A percentile compares a stretch with the other conserved stretches of the same genome.
phyloP scores from a whole-genome alignment of 1,140 invertebrate species.

The Limonius californicus region DNA sequence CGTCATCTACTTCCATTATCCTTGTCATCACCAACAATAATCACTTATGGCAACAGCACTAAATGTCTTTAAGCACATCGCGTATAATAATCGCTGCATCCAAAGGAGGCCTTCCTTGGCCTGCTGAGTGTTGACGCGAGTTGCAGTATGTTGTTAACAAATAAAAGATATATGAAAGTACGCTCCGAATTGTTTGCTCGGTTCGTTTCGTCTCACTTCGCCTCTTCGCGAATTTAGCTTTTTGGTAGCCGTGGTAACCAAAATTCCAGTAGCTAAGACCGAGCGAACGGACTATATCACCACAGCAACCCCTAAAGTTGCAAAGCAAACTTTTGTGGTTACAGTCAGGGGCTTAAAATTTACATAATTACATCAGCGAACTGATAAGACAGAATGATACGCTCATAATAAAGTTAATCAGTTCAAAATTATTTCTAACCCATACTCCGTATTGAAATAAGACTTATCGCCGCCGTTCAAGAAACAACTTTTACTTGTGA shows the following conservation, averaged over 20 bases:
- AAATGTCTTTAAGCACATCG: slow-evolving; percentile 2
- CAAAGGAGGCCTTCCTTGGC: slow-evolving; percentile 8
- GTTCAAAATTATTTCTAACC: not conserved
- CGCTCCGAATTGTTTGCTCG: not conserved
- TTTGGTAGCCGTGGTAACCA: not conserved
- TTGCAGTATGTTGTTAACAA: slow-evolving; percentile 11
- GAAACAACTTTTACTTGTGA: slow-evolving; percentile 1
- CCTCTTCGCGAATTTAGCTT: not conserved
- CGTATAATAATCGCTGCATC: not conserved
- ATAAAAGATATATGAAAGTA: slow-evolving; percentile 14
- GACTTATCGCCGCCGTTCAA: not conserved
- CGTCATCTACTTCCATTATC: slow-evolving; percentile 12
- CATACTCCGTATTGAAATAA: not conserved
- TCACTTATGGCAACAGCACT: not conserved
- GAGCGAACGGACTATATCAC: no score
- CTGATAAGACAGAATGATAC: no score
- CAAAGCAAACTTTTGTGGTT: no score
- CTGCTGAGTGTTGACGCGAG: slow-evolving; percentile 9
- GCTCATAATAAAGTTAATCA: no score
- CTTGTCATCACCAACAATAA: not conserved
- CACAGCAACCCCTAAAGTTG: no score
- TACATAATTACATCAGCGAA: no score
- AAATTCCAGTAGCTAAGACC: not conserved
- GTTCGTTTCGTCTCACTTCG: not conserved
- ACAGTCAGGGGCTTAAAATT: no score